Percentiles rank a stretch among this genome's conserved stretches.
Evolutionary conservation across 2,113 vertebrate genomes (phyloP).

Genomic region (Hyperopisus bebe): DNA sequence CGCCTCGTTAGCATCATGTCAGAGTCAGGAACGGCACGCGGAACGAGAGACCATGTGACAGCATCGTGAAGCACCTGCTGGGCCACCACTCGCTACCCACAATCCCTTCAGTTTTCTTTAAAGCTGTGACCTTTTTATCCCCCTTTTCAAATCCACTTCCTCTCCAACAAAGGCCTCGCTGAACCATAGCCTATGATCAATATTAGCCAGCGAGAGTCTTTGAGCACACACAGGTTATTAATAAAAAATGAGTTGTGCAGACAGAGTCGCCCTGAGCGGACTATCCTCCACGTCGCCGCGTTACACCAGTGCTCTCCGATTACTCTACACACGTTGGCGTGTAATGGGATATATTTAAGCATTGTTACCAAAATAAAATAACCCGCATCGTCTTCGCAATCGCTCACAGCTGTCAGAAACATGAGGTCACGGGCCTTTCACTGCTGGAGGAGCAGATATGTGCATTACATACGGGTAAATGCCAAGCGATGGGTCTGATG

Average conservation of each 20-base stretch:
- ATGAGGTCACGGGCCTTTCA: neutral
- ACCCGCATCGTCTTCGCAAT: neutral
- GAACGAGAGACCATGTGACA: slow-evolving; percentile 22
- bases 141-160: neutral
- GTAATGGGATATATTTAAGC: neutral
- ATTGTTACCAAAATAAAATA: neutral
- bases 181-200: neutral
- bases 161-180: neutral
- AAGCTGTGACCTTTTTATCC: neutral
- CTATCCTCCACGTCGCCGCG: no score
- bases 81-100: neutral
- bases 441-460: neutral
- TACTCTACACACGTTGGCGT: neutral
- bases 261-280: neutral
- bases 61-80: neutral
- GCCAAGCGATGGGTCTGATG: neutral
- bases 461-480: neutral
- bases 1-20: slow-evolving; percentile 26
- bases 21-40: slow-evolving; percentile 26
- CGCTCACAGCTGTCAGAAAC: neutral
- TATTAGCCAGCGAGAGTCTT: neutral
- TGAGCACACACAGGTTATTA: neutral
- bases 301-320: neutral
- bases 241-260: neutral
- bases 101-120: neutral